These are phyloP conservation scores for Metaphire vulgaris DNA, from an alignment of 1,140 invertebrate genomes.

Conservation along the genomic window DNA sequence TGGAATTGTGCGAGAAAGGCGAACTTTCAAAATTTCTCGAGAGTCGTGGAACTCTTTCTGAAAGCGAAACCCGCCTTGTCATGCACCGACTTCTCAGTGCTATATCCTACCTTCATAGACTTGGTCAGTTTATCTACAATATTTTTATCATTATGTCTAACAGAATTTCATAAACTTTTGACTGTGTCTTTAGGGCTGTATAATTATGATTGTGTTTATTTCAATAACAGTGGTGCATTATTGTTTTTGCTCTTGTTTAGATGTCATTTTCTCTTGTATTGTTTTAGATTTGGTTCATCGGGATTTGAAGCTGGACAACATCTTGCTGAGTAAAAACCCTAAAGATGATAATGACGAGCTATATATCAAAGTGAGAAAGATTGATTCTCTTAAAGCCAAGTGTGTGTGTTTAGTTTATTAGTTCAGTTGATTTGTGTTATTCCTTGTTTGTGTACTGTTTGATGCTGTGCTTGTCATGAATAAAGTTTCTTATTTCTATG, in stretches of 20 bases:
- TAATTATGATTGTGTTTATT: background rate
- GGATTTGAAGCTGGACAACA: slow-evolving; percentile 60
- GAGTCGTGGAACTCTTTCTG: slow-evolving; percentile 45
- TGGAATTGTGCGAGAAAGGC: slow-evolving; percentile 54
- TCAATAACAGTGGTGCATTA: background rate
- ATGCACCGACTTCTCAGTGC: slow-evolving; percentile 54
- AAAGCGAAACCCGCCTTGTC: slow-evolving; percentile 51
- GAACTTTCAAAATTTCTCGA: slow-evolving; percentile 52
- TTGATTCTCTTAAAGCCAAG: no score
- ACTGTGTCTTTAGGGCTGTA: no score
- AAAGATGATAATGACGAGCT: slow-evolving; percentile 50
- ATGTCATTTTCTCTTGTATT: slow-evolving; percentile 18
- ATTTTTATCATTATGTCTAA: no score
- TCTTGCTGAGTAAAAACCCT: slow-evolving; percentile 54
- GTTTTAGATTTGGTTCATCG: slow-evolving; percentile 58
- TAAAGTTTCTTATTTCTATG: no score
- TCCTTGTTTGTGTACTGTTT: no score
- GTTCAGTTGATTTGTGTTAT: no score
- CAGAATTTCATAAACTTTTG: no score
- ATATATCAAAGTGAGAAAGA: slow-evolving; percentile 50
- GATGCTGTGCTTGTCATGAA: no score
- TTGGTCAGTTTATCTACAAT: slow-evolving; percentile 45
- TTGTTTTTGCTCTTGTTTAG: background rate
- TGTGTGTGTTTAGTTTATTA: no score
- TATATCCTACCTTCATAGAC: slow-evolving; percentile 57